phyloP scores from a whole-genome alignment of 2,113 vertebrate species.

The Numenius arquata region DNA sequence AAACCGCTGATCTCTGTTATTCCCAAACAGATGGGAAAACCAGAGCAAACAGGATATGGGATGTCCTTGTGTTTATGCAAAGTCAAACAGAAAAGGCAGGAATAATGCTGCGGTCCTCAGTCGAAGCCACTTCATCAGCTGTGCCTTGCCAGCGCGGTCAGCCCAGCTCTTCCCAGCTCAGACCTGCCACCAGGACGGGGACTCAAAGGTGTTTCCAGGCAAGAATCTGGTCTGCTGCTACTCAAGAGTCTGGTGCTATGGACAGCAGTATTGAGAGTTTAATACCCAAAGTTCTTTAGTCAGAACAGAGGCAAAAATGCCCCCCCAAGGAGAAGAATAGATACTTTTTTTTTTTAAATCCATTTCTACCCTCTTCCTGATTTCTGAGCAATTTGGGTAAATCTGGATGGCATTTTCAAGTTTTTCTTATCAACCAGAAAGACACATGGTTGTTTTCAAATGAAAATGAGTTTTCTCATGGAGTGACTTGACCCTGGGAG shows the following conservation, averaged over 20 bases:
- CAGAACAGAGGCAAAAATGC: background rate
- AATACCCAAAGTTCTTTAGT: background rate
- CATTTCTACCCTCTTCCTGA: background rate
- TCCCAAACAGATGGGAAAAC: constrained; percentile 58
- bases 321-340: background rate
- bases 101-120: background rate
- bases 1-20: constrained; percentile 54
- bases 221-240: background rate
- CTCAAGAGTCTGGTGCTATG: background rate
- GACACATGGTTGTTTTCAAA: background rate
- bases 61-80: constrained; percentile 42
- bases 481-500: background rate
- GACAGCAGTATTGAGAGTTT: background rate
- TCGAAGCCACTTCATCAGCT: background rate
- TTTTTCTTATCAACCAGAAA: background rate
- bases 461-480: background rate
- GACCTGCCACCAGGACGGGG: background rate
- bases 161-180: background rate
- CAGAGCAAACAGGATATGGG: constrained; percentile 39
- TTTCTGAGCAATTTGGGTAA: background rate
- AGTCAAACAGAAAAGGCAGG: constrained; percentile 50
- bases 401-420: background rate
- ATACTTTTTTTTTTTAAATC: background rate
- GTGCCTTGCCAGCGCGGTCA: background rate
- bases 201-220: background rate